phyloP scores from a whole-genome alignment of 2,888 invertebrate species.

The Gandaritis pyraliata region DNA sequence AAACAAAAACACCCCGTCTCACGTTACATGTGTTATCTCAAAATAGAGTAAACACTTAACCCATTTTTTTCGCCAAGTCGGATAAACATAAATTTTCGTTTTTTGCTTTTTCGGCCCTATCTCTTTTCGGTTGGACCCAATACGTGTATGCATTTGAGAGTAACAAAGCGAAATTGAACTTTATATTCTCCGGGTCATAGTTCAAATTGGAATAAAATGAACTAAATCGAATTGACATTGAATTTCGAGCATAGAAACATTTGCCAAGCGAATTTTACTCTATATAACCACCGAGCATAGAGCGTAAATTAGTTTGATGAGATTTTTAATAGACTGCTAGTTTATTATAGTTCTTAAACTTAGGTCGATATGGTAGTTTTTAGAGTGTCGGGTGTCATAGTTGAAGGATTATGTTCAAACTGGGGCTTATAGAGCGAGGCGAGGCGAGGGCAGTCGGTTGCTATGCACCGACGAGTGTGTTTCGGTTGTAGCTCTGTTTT shows the following conservation, averaged over 20 bases:
- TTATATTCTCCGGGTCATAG: not conserved
- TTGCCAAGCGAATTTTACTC: slow-evolving; percentile 36
- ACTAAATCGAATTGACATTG: slow-evolving; percentile 50
- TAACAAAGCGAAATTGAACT: slow-evolving; percentile 27
- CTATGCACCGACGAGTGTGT: slow-evolving; percentile 49
- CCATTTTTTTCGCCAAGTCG: slow-evolving; percentile 64
- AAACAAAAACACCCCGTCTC: slow-evolving; percentile 51
- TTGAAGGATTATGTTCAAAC: slow-evolving; percentile 45
- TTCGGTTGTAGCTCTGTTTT: slow-evolving; percentile 14
- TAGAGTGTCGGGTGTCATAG: slow-evolving; percentile 13
- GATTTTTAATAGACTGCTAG: not conserved
- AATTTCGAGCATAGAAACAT: slow-evolving; percentile 27
- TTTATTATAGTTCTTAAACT: not conserved
- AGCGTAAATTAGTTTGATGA: slow-evolving; percentile 3
- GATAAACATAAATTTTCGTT: slow-evolving; percentile 66
- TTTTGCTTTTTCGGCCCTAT: slow-evolving; percentile 51
- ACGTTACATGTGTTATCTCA: slow-evolving; percentile 65
- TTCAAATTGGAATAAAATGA: slow-evolving; percentile 26
- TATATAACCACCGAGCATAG: slow-evolving; percentile 3
- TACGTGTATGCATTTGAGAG: slow-evolving; percentile 52
- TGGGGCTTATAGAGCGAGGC: slow-evolving; percentile 37
- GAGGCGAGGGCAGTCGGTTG: slow-evolving; percentile 60
- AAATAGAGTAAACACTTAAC: slow-evolving; percentile 70
- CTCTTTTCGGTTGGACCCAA: slow-evolving; percentile 27
- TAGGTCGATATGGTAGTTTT: slow-evolving; percentile 2